A percentile compares a stretch with the other conserved stretches of the same genome.
Evolutionary conservation across 2,888 invertebrate genomes (phyloP).

Genomic region (Onchidella celtica): DNA sequence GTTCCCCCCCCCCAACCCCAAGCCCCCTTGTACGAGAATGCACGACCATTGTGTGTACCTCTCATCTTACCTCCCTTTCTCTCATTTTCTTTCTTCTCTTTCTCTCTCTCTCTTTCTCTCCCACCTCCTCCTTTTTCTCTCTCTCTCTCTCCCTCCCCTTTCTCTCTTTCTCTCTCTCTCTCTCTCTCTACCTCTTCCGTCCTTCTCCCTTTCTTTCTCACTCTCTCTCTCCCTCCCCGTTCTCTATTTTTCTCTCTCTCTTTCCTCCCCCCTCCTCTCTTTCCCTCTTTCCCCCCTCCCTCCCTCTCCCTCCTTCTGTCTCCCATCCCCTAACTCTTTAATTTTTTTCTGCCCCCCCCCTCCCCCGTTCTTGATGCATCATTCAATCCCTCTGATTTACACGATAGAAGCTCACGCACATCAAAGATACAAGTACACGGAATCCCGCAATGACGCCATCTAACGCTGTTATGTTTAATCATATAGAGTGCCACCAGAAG

Average conservation of each 20-base stretch:
- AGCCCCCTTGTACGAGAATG: no score
- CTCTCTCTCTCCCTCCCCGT: not conserved
- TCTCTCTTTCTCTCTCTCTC: slow-evolving; percentile 9
- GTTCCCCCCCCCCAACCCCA: no score
- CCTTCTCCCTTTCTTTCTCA: not conserved
- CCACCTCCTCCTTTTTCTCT: not conserved
- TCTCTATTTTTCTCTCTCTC: not conserved
- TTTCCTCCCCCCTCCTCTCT: not conserved
- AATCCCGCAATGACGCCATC: no score
- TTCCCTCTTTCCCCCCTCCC: not conserved
- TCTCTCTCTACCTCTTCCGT: slow-evolving; percentile 8
- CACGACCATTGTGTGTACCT: no score
- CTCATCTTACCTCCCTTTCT: no score
- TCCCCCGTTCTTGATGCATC: not conserved
- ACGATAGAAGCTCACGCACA: no score
- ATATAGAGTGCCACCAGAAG: no score
- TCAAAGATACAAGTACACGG: no score
- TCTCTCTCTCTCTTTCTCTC: not conserved
- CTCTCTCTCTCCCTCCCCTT: not conserved
- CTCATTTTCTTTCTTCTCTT: no score
- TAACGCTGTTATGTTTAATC: no score
- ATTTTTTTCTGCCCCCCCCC: not conserved
- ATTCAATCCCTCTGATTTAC: no score
- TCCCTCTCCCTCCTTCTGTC: not conserved
- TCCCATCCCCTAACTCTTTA: not conserved